Evolutionary conservation across 2,113 vertebrate species (phyloP), one percentile per base, ranked within the genome.

Genomic region (Hemibagrus wyckioides): DNA sequence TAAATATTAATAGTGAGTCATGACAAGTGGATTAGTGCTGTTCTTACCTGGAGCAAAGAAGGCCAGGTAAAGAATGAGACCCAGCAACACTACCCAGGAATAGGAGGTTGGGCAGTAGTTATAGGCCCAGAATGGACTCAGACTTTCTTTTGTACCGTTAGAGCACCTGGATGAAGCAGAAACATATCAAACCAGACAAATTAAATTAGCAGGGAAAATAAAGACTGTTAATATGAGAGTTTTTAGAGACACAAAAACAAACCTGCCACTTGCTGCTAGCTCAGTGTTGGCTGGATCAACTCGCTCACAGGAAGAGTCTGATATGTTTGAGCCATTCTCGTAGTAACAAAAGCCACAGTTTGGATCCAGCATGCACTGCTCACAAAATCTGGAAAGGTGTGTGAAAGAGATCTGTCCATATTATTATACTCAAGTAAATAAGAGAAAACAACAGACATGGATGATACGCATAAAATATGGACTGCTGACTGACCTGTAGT

Each of bases 51-150:
- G 98, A 90, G 98, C 98, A 84, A 99, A 99, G 94, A 94, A 97
- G 67, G 97, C 91, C 83, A 99, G 95, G 91, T 99, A 99, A 41
- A 98, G 95, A 89, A 99, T 93, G 90, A 99, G 97, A 85, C 98
- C 98, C 86, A 97, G 48, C 86, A 99, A 95, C 48, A 96, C 96
- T 28, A 97, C 93, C 98, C 98, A 99, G 83, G 97, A 98, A 91
- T 98, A 98, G 0, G 96, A 93, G 2, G 97, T 98, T 25, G 98
- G 98, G 73, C 98, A 99, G 95, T 97, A 99, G 92, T 99, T 99
- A 89, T 98, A 99, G 0, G 98, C 98, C 98, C 98, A 99, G 86
- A 96, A 94, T 23, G 93, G 89, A 19, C 93, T 92, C 79, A 93
- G 92, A 0, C 90, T 89, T 89, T 90, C 94, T 88, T 90, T 88